phyloP scores from a whole-genome alignment of 2,888 invertebrate species.

The Abrostola triplasia region DNA sequence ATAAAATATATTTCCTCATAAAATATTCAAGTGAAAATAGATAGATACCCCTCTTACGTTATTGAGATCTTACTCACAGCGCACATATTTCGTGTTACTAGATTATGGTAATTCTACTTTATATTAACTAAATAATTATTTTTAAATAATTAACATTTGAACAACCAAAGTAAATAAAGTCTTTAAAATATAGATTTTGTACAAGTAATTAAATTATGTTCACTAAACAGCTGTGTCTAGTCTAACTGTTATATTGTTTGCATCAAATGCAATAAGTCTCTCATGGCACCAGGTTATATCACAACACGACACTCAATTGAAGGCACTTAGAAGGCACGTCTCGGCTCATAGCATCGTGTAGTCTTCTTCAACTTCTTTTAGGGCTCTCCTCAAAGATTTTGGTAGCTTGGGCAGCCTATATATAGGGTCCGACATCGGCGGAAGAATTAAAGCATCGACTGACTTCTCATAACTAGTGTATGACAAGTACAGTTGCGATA shows the following conservation, averaged over 20 bases:
- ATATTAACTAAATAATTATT: constrained; percentile 23
- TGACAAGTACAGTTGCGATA: constrained; percentile 77
- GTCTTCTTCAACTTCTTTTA: constrained; percentile 73
- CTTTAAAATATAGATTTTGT: constrained; percentile 47
- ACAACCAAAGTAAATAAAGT: constrained; percentile 57
- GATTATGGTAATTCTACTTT: constrained; percentile 39
- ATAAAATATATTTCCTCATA: constrained; percentile 27
- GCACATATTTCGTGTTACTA: constrained; percentile 62
- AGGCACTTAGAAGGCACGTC: constrained; percentile 36
- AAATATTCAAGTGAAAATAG: constrained; percentile 46
- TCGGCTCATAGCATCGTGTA: constrained; percentile 65
- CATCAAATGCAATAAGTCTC: constrained; percentile 57
- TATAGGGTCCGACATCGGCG: constrained; percentile 80
- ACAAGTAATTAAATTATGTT: constrained; percentile 29
- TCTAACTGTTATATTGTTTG: constrained; percentile 37
- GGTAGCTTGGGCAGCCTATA: constrained; percentile 79
- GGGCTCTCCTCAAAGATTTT: constrained; percentile 68
- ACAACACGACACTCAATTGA: constrained; percentile 54
- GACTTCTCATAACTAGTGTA: constrained; percentile 78
- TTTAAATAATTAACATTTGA: constrained; percentile 47
- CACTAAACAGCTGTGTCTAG: constrained; percentile 36
- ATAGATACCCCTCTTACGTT: constrained; percentile 58
- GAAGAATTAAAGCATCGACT: constrained; percentile 72
- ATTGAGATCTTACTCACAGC: constrained; percentile 85
- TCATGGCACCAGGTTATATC: constrained; percentile 70